Evolutionary conservation across 2,797 vertebrate genomes (phyloP).

Genomic region (Neosalanx taihuensis): DNA sequence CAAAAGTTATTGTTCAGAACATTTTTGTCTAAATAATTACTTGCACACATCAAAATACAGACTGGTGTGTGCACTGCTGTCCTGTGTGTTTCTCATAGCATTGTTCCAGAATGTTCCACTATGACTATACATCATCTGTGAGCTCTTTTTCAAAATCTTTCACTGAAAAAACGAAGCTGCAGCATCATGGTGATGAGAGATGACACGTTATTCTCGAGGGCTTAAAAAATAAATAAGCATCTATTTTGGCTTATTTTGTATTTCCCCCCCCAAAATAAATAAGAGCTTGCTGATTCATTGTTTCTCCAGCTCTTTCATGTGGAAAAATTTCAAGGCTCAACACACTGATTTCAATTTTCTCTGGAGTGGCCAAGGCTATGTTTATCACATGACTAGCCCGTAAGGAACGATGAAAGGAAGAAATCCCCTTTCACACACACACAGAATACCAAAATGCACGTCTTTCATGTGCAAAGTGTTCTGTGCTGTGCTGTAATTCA

Average conservation of each 20-base stretch:
- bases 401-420: neutral
- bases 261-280: neutral
- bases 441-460: neutral
- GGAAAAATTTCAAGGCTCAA: neutral
- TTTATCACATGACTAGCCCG: neutral
- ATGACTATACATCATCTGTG: neutral
- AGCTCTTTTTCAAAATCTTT: neutral
- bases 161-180: neutral
- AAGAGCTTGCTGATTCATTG: neutral
- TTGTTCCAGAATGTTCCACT: neutral
- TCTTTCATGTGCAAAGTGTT: neutral
- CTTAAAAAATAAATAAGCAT: neutral
- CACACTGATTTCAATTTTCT: neutral
- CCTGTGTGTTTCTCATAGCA: no score
- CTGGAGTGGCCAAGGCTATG: neutral
- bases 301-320: neutral
- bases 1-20: no score
- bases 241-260: neutral
- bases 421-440: neutral
- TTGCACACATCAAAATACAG: no score
- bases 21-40: no score
- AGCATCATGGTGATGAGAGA: neutral
- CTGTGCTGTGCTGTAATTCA: neutral
- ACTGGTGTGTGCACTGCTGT: no score
- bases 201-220: neutral